Conservation (phyloP, 2,888 invertebrate species). For the Pterostichus madidus region DNA sequence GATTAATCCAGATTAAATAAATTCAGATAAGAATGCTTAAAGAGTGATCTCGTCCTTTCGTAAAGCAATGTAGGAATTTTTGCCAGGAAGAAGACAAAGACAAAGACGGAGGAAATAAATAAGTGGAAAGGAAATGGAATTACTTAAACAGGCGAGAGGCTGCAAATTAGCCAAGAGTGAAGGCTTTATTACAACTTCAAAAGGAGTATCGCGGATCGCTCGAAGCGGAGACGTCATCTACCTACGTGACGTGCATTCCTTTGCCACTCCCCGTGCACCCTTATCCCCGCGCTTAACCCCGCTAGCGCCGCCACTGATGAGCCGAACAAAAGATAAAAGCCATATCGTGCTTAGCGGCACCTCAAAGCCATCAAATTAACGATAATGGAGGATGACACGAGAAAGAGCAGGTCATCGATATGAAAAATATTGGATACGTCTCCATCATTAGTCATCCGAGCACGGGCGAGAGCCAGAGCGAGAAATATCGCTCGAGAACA, state of each 20-base stretch:
- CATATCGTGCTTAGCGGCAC: conserved; percentile 55
- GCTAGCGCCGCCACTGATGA: background rate
- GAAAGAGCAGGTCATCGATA: conserved; percentile 60
- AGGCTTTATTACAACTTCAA: conserved; percentile 67
- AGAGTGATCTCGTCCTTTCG: conserved; percentile 37
- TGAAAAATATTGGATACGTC: conserved; percentile 67
- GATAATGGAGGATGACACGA: conserved; percentile 63
- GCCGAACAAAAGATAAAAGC: conserved; percentile 59
- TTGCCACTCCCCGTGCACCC: background rate
- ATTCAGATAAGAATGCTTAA: conserved; percentile 48
- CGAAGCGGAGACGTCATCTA: conserved; percentile 50
- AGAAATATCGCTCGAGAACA: conserved; percentile 62
- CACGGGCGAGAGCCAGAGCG: conserved; percentile 30
- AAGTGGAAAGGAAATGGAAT: conserved; percentile 67
- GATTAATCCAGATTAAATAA: conserved; percentile 45
- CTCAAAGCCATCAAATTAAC: conserved; percentile 59
- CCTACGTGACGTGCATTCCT: conserved; percentile 49
- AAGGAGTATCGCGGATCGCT: conserved; percentile 61
- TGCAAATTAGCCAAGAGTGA: conserved; percentile 66
- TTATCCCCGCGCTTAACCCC: background rate
- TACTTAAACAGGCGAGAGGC: conserved; percentile 62
- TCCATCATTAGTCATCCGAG: conserved; percentile 63
- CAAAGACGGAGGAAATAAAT: conserved; percentile 56
- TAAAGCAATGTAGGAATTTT: conserved; percentile 15
- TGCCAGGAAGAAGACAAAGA: conserved; percentile 36